phyloP scores from a whole-genome alignment of 2,797 vertebrate species.

The Eulemur rubriventer region DNA sequence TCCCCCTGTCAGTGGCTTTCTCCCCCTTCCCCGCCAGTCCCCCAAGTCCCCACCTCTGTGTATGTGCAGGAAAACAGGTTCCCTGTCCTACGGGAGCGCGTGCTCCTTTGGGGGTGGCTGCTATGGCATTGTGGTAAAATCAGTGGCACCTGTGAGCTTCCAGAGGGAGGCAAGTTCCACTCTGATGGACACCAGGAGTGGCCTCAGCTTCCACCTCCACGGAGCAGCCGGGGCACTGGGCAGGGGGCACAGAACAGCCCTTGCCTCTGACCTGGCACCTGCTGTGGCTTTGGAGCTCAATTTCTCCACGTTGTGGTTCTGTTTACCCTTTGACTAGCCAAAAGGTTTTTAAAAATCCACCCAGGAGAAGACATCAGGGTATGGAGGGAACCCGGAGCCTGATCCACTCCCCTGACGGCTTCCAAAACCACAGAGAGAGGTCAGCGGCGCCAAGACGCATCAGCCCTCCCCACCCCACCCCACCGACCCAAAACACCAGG shows the following conservation, averaged over 20 bases:
- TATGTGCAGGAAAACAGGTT: background rate
- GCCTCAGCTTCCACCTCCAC: background rate
- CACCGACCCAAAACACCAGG: fast-evolving
- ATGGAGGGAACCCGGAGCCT: background rate
- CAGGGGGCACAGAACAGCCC: background rate
- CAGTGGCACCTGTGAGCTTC: background rate
- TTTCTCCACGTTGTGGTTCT: background rate
- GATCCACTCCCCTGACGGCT: background rate
- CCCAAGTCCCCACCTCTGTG: background rate
- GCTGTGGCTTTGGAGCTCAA: background rate
- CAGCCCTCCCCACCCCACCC: background rate
- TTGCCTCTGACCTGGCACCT: background rate
- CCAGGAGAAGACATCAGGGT: background rate
- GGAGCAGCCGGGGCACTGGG: background rate
- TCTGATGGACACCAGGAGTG: background rate
- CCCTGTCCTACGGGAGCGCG: fast-evolving
- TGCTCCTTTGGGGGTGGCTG: background rate
- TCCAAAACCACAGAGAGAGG: background rate
- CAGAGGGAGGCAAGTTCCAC: background rate
- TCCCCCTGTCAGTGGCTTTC: background rate
- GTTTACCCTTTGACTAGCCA: background rate
- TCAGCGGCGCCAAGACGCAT: background rate
- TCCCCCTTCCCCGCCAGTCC: background rate
- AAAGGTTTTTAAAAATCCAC: background rate
- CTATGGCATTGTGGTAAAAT: background rate